Evolutionary conservation across 2,888 invertebrate species (phyloP).

Genomic region (Xestia ashworthii): DNA sequence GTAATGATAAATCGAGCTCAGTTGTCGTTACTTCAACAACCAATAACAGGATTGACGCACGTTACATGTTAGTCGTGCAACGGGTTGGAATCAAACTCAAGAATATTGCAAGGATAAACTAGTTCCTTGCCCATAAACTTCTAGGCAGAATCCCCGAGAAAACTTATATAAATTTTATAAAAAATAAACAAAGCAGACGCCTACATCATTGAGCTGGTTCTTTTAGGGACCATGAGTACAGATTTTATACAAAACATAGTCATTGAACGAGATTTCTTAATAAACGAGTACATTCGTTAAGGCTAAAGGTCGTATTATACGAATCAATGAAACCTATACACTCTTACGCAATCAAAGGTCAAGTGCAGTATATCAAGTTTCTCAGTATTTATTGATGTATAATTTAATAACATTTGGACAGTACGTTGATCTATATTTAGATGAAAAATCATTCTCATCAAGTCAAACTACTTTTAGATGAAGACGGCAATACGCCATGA

Average conservation of each 20-base stretch:
- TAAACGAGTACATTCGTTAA: neutral
- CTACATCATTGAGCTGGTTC: neutral
- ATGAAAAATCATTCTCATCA: neutral
- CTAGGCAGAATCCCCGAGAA: neutral
- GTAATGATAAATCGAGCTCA: no score
- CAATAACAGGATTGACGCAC: no score
- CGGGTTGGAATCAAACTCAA: neutral
- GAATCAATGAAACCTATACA: slow-evolving; percentile 15
- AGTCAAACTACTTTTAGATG: no score
- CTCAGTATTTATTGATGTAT: neutral
- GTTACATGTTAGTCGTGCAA: no score
- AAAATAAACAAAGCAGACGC: neutral
- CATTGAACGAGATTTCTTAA: neutral
- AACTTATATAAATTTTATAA: neutral
- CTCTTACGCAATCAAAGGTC: slow-evolving; percentile 21
- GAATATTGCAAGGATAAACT: neutral
- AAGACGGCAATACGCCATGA: no score
- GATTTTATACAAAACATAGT: neutral
- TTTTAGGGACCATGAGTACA: neutral
- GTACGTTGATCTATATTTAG: neutral
- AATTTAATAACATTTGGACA: neutral
- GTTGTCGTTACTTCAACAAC: no score
- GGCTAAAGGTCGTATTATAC: slow-evolving; percentile 10
- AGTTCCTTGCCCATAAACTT: no score
- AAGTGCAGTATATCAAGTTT: neutral